phyloP scores from a whole-genome alignment of 2,113 vertebrate species.

The Microcebus ravelobensis region DNA sequence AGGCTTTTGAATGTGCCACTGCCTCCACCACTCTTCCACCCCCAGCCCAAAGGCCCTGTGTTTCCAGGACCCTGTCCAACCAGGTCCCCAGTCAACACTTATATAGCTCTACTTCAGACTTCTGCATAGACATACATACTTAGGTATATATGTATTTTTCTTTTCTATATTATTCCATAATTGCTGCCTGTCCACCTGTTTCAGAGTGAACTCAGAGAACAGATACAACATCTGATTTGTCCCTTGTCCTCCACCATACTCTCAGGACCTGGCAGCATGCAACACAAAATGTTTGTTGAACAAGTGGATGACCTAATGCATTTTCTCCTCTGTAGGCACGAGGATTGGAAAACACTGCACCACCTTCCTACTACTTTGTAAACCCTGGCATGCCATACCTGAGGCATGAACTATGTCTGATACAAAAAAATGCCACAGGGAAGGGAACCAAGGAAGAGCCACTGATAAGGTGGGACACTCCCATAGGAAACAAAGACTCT shows the following conservation, averaged over 20 bases:
- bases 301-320: neutral
- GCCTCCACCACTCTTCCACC: too few species aligned
- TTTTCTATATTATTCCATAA: neutral
- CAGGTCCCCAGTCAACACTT: neutral
- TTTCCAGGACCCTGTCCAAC: neutral
- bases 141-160: rapidly evolving
- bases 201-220: neutral
- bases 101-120: neutral
- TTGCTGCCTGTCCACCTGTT: neutral
- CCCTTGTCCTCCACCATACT: neutral
- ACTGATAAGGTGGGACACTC: rapidly evolving
- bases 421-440: neutral
- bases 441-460: neutral
- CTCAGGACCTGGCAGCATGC: neutral
- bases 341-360: neutral
- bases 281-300: neutral
- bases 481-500: too few species aligned
- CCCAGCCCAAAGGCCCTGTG: neutral
- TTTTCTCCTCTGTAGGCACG: neutral
- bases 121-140: neutral
- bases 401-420: neutral
- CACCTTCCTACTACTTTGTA: neutral
- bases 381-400: neutral
- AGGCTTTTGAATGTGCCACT: neutral
- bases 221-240: neutral